Percentiles rank a stretch among this genome's conserved stretches.
phyloP scores from a whole-genome alignment of 2,888 invertebrate genomes.

The Himalopsyche japonica region DNA sequence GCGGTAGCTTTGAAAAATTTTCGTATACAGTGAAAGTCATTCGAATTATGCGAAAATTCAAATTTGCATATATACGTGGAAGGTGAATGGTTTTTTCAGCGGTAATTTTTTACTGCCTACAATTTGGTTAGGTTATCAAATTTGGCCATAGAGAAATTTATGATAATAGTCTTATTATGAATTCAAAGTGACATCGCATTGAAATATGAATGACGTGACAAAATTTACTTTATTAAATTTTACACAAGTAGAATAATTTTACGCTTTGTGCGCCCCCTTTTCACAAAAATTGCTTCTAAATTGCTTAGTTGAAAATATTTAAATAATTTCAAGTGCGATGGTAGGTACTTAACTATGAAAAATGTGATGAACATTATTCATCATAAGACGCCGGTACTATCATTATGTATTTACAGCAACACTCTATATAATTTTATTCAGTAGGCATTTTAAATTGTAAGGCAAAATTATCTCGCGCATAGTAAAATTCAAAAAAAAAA shows the following conservation, averaged over 20 bases:
- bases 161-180: not conserved
- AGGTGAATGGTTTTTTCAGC: not conserved
- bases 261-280: not conserved
- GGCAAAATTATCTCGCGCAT: too few species aligned
- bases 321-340: not conserved
- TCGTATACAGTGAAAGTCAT: not conserved
- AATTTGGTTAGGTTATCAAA: not conserved
- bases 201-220: constrained; percentile 1
- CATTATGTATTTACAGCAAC: too few species aligned
- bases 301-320: not conserved
- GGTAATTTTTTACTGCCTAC: not conserved
- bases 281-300: not conserved
- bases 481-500: too few species aligned
- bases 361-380: too few species aligned
- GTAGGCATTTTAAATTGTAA: too few species aligned
- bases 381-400: too few species aligned
- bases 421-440: too few species aligned
- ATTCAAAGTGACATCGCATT: constrained; percentile 1
- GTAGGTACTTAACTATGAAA: too few species aligned
- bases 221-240: not conserved
- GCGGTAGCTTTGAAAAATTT: not conserved
- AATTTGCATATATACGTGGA: not conserved
- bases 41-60: not conserved
- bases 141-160: not conserved
- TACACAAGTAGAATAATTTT: not conserved